Evolutionary conservation across 2,113 vertebrate genomes (phyloP).

Genomic region (Hydropotes inermis): DNA sequence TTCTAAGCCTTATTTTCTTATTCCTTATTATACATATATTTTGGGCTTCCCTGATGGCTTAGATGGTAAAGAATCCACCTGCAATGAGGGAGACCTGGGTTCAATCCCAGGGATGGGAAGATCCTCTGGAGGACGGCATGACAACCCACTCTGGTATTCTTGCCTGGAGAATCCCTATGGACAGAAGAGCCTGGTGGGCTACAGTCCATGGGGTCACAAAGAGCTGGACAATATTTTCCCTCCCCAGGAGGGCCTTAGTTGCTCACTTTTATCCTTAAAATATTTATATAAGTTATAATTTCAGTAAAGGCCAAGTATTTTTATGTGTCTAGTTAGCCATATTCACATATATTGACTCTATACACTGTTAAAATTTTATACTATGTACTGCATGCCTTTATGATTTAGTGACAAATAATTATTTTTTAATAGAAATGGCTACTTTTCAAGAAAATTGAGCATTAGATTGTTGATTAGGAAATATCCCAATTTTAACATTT

Average conservation of each 20-base stretch:
- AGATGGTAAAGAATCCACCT: neutral
- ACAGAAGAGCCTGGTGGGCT: fast-evolving
- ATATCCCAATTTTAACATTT: neutral
- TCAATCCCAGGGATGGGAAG: fast-evolving
- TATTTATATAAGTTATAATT: neutral
- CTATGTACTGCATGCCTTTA: neutral
- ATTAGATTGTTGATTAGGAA: neutral
- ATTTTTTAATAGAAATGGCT: neutral
- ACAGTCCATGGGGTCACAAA: fast-evolving
- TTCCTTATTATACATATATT: neutral
- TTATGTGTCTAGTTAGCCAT: neutral
- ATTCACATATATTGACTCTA: neutral
- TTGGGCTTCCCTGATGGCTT: neutral
- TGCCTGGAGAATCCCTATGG: neutral
- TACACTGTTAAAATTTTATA: neutral
- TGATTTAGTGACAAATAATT: neutral
- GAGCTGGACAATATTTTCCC: fast-evolving
- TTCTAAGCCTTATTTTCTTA: neutral
- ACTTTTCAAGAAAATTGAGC: neutral
- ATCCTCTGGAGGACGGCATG: neutral
- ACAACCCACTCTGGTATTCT: neutral
- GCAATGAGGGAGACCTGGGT: neutral
- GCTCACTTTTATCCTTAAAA: neutral
- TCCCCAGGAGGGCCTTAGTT: neutral
- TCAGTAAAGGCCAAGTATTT: neutral